phyloP scores from a whole-genome alignment of 2,888 invertebrate species.

The Coelinius sp. region DNA sequence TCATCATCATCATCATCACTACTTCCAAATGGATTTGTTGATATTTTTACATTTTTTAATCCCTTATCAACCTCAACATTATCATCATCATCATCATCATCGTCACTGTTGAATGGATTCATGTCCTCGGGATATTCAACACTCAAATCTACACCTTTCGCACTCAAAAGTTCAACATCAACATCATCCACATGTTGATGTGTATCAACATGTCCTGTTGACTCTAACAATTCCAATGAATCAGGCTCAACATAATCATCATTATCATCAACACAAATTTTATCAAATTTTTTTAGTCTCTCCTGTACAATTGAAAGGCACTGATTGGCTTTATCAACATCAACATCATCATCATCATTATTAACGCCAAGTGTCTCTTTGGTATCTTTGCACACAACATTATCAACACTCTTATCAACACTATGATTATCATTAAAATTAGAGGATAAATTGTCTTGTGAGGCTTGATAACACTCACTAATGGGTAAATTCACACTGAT shows the following conservation, averaged over 20 bases:
- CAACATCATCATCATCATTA: constrained; percentile 34
- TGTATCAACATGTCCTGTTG: not conserved
- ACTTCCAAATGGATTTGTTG: constrained; percentile 81
- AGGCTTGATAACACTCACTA: constrained; percentile 49
- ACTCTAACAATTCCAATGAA: constrained; percentile 3
- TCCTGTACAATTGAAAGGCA: constrained; percentile 60
- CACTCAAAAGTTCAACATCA: constrained; percentile 41
- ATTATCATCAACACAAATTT: constrained; percentile 12
- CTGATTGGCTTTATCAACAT: constrained; percentile 25
- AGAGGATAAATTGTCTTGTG: constrained; percentile 30
- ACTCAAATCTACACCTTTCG: constrained; percentile 50
- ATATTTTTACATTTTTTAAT: constrained; percentile 5
- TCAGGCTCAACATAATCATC: constrained; percentile 26
- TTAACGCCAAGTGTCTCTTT: constrained; percentile 56
- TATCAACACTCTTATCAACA: constrained; percentile 36
- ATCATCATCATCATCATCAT: constrained; percentile 74
- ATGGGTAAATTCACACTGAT: constrained; percentile 65
- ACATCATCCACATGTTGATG: not conserved
- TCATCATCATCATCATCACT: constrained; percentile 46
- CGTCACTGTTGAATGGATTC: constrained; percentile 87
- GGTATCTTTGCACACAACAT: constrained; percentile 54
- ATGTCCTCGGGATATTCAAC: constrained; percentile 81
- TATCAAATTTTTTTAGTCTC: constrained; percentile 60
- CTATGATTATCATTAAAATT: constrained; percentile 36
- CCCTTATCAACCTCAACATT: not conserved